Evolutionary conservation across 2,113 vertebrate species (phyloP), one percentile per base, ranked within the genome.

Genomic region (Coryphaenoides rupestris): DNA sequence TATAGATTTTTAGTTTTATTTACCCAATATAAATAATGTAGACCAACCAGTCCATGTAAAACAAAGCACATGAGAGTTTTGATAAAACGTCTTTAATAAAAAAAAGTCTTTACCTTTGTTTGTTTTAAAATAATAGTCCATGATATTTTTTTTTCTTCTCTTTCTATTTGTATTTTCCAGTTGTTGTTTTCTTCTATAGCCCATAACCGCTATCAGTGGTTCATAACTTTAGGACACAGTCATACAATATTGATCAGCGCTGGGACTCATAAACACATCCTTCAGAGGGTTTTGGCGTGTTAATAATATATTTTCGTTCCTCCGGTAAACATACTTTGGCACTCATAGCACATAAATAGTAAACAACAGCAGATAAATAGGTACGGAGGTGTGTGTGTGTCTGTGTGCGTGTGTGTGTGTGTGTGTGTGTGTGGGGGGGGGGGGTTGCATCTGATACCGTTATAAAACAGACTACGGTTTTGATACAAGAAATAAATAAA

Each of bases 171-270:
- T 21, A 47, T 74, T 73, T 63, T 55, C 19, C 45, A 12, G 19
- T 63, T 60, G n/a, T n/a, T n/a, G n/a, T 67, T 65, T n/a, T 76
- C 68, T 1, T 10, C 33, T 7, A 40, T 40, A 12, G 33, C 13
- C 49, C 24, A n/a, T n/a, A n/a, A n/a, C 72, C 62, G 74, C 23
- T 84, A 76, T 72, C 74, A 74, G 69, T 52, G 78, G 73, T 68
- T 84, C 73, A 64, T 77, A 85, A 88, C 78, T 84, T 88, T 78
- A 83, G 72, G 74, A 79, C 86, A 73, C 61, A 56, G 73, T 21
- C 75, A 94, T 96, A 0, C 95, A 95, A 94, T 91, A 95, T 97
- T 94, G 65, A 95, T 86, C 86, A 89, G 86, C 87, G 56, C 74
- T 88, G 91, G 92, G 92, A 92, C 85, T 88, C 77, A 89, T 91